These are phyloP conservation scores for Labia minor DNA, from an alignment of 2,888 invertebrate species.

Conservation along the genomic window DNA sequence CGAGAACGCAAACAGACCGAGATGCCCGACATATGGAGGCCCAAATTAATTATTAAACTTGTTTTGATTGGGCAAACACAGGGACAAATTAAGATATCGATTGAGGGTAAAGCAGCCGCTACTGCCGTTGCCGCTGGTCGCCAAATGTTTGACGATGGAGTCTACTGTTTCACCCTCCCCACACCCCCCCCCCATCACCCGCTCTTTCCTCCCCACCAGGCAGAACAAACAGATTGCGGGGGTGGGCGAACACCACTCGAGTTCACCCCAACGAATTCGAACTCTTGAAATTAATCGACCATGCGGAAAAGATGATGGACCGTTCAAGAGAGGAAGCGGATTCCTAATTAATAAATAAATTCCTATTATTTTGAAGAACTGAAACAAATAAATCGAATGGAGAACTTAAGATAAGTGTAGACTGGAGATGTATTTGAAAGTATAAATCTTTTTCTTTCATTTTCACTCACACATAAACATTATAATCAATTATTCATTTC, in stretches of 20 bases:
- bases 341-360: conserved; percentile 13
- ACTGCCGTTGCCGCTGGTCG: background rate
- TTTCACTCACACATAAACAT: too few species aligned
- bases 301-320: background rate
- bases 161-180: background rate
- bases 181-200: too few species aligned
- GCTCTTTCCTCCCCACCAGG: too few species aligned
- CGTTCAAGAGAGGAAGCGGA: background rate
- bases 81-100: conserved; percentile 13
- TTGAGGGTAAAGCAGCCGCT: background rate
- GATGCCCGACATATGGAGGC: conserved; percentile 13
- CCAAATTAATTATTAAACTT: conserved; percentile 13
- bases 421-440: too few species aligned
- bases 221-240: background rate
- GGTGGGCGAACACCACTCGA: background rate
- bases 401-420: too few species aligned
- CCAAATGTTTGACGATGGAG: background rate
- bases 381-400: too few species aligned
- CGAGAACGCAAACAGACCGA: conserved; percentile 2
- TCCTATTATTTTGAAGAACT: background rate
- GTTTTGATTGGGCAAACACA: conserved; percentile 13
- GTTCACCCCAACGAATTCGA: background rate
- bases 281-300: conserved; percentile 13
- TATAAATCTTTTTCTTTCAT: too few species aligned
- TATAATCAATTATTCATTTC: too few species aligned